Evolutionary conservation across 2,888 invertebrate species (phyloP).

Genomic region (Platynereis dumerilii): DNA sequence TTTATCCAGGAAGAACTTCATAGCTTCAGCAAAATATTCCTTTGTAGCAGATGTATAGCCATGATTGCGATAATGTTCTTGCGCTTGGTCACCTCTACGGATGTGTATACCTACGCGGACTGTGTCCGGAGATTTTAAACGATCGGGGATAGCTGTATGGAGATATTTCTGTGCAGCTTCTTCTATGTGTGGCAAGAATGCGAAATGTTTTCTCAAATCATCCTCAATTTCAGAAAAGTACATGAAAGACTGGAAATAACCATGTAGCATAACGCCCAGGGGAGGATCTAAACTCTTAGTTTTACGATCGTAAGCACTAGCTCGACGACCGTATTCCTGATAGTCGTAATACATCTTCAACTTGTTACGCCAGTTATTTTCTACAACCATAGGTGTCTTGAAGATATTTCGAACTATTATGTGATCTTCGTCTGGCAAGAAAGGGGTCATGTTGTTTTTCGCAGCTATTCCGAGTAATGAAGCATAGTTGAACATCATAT

Average conservation of each 20-base stretch:
- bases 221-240: slow-evolving; percentile 44
- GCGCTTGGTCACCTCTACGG: slow-evolving; percentile 60
- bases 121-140: slow-evolving; percentile 34
- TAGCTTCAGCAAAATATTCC: slow-evolving; percentile 54
- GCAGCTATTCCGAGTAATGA: slow-evolving; percentile 45
- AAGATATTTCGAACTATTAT: slow-evolving; percentile 39
- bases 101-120: slow-evolving; percentile 59
- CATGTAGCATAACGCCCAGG: slow-evolving; percentile 35
- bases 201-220: slow-evolving; percentile 43
- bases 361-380: background rate
- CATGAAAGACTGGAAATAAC: slow-evolving; percentile 51
- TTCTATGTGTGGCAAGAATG: slow-evolving; percentile 39
- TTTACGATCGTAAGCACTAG: slow-evolving; percentile 30
- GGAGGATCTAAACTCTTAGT: slow-evolving; percentile 11
- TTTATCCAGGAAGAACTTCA: slow-evolving; percentile 47
- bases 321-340: slow-evolving; percentile 34
- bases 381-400: slow-evolving; percentile 25
- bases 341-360: slow-evolving; percentile 15
- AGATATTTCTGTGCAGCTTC: slow-evolving; percentile 38
- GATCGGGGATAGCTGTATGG: slow-evolving; percentile 18
- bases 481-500: slow-evolving; percentile 51
- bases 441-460: slow-evolving; percentile 45
- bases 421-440: slow-evolving; percentile 38
- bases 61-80: slow-evolving; percentile 49
- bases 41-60: slow-evolving; percentile 58